Evolutionary conservation across 1,140 invertebrate species (phyloP).

Genomic region (Hylaeus anthracinus): DNA sequence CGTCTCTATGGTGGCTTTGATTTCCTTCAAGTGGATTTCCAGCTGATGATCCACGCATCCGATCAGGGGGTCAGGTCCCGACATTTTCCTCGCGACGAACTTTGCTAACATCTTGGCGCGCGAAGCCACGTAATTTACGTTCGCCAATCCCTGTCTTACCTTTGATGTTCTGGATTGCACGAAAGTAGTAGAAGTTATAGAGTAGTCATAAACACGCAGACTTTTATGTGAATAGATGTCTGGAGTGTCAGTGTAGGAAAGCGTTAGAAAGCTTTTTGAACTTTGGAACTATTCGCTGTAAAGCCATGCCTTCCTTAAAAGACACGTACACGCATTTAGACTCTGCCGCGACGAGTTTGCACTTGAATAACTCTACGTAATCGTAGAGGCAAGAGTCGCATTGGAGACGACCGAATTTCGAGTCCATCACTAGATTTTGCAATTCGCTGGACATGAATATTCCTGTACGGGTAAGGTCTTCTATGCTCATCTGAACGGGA

Average conservation of each 20-base stretch:
- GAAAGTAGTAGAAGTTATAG: too few relatives aligned
- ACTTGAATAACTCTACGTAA: constrained; percentile 64
- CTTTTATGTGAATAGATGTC: too few relatives aligned
- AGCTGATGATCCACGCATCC: constrained; percentile 79
- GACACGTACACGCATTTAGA: constrained; percentile 30
- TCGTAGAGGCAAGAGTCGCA: constrained; percentile 62
- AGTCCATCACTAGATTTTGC: constrained; percentile 58
- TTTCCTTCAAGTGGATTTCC: constrained; percentile 79
- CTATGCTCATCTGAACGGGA: neutral
- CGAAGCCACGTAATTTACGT: constrained; percentile 67
- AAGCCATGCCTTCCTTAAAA: too few relatives aligned
- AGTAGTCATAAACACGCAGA: too few relatives aligned
- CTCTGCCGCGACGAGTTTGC: constrained; percentile 63
- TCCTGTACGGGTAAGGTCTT: constrained; percentile 24
- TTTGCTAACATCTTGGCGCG: constrained; percentile 75
- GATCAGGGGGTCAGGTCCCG: constrained; percentile 74
- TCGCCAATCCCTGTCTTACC: constrained; percentile 35
- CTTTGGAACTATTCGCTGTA: too few relatives aligned
- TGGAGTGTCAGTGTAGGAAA: too few relatives aligned
- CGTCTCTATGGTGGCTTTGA: constrained; percentile 70
- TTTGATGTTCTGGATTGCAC: constrained; percentile 15
- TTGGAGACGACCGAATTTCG: constrained; percentile 66
- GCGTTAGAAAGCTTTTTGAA: too few relatives aligned
- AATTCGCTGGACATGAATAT: constrained; percentile 54
- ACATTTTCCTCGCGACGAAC: constrained; percentile 82